Conservation (phyloP, 2,888 invertebrate genomes). For the Apeira syringaria region DNA sequence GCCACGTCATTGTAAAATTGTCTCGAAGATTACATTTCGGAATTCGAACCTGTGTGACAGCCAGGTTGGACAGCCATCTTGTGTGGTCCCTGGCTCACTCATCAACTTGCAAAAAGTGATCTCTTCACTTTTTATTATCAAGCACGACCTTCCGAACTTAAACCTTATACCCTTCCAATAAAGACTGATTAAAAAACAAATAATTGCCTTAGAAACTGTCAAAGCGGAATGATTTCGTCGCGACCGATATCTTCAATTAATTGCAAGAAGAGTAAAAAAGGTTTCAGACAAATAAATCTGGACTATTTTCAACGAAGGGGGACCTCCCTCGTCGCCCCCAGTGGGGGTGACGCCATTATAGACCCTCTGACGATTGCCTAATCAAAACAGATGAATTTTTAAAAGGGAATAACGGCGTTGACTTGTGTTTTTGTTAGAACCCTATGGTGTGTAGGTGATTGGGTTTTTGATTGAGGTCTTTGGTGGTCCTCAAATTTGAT, state of each 20-base stretch:
- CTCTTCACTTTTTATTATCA: slow-evolving; percentile 60
- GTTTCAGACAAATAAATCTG: slow-evolving; percentile 44
- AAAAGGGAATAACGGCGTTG: slow-evolving; percentile 31
- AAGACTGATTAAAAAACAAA: slow-evolving; percentile 25
- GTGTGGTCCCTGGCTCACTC: slow-evolving; percentile 63
- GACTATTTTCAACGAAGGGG: neutral
- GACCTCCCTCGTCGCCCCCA: slow-evolving; percentile 60
- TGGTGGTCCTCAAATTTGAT: slow-evolving; percentile 9
- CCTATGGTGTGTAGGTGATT: slow-evolving; percentile 9
- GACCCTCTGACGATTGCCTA: slow-evolving; percentile 30
- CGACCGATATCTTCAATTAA: slow-evolving; percentile 68
- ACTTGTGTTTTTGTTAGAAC: slow-evolving; percentile 22
- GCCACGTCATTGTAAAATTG: too few species aligned
- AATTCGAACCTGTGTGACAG: slow-evolving; percentile 34
- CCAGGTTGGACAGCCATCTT: slow-evolving; percentile 44
- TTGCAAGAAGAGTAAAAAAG: slow-evolving; percentile 56
- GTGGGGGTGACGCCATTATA: slow-evolving; percentile 48
- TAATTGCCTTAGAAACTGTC: slow-evolving; percentile 69
- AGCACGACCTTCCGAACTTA: slow-evolving; percentile 30
- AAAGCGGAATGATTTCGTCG: slow-evolving; percentile 72
- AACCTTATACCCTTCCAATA: slow-evolving; percentile 40
- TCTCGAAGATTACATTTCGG: slow-evolving; percentile 37
- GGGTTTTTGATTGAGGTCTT: neutral
- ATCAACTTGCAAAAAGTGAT: slow-evolving; percentile 57
- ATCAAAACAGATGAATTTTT: slow-evolving; percentile 37